A percentile compares a stretch with the other conserved stretches of the same genome.
Evolutionary conservation across 2,797 vertebrate genomes (phyloP).

Genomic region (Kryptopterus vitreolus): DNA sequence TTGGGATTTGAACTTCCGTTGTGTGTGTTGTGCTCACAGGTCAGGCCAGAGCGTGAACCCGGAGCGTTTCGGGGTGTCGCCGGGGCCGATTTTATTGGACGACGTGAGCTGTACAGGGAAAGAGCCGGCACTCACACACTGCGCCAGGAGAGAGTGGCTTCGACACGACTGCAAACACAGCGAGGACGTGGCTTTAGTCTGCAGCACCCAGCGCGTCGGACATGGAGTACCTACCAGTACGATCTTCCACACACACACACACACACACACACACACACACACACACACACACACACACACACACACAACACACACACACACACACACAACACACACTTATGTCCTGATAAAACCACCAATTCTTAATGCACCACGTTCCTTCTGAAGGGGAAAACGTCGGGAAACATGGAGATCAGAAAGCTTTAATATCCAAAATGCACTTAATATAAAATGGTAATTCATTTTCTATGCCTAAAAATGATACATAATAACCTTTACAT

Average conservation of each 20-base stretch:
- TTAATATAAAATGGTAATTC: no score
- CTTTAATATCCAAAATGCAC: no score
- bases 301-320: not conserved
- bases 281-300: slow-evolving; percentile 27
- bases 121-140: slow-evolving; percentile 82
- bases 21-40: slow-evolving; percentile 61
- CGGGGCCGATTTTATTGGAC: slow-evolving; percentile 85
- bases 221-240: slow-evolving; percentile 75
- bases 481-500: no score
- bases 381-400: no score
- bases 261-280: slow-evolving; percentile 22
- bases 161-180: slow-evolving; percentile 86
- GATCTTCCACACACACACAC: slow-evolving; percentile 48
- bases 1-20: no score
- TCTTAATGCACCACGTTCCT: not conserved
- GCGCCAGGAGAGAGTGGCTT: slow-evolving; percentile 82
- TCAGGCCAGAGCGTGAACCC: slow-evolving; percentile 73
- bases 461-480: no score
- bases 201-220: slow-evolving; percentile 72
- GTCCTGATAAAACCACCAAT: not conserved
- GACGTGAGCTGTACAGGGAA: slow-evolving; percentile 90
- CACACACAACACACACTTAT: not conserved
- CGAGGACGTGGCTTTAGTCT: slow-evolving; percentile 84
- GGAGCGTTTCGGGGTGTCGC: slow-evolving; percentile 68
- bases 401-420: no score